phyloP scores from a whole-genome alignment of 2,113 vertebrate species.

The Pontoporia blainvillei region DNA sequence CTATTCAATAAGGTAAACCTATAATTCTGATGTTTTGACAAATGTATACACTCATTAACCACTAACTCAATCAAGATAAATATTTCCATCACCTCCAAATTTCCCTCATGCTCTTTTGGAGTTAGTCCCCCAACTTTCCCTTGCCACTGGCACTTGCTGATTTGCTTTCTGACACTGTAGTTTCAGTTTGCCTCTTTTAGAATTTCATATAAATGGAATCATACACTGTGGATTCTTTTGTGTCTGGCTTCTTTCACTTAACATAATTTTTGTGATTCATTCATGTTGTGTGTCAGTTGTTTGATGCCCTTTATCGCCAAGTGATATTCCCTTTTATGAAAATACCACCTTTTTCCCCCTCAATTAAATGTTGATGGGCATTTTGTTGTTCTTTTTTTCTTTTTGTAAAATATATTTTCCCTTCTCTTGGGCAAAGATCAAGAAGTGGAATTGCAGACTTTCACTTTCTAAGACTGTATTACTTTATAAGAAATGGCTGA shows the following conservation, averaged over 20 bases:
- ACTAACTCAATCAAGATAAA: background rate
- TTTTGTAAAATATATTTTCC: background rate
- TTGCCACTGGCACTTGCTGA: background rate
- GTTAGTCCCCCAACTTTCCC: background rate
- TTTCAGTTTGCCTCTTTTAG: background rate
- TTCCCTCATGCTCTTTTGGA: background rate
- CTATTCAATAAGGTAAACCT: background rate
- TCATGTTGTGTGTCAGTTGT: background rate
- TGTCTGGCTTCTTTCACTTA: background rate
- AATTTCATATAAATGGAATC: background rate
- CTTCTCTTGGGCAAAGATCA: background rate
- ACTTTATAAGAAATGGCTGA: background rate
- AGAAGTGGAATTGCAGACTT: background rate
- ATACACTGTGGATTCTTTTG: background rate
- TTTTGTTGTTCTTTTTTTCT: background rate
- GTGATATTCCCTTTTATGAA: background rate
- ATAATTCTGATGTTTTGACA: background rate
- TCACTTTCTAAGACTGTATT: background rate
- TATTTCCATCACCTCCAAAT: background rate
- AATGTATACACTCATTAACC: background rate
- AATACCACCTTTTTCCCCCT: background rate
- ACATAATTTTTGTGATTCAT: background rate
- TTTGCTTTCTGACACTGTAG: background rate
- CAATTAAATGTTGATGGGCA: background rate
- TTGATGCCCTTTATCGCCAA: background rate